Percentiles rank a stretch among this genome's conserved stretches.
Evolutionary conservation across 2,113 vertebrate genomes (phyloP).

Genomic region (Polypterus bichir): DNA sequence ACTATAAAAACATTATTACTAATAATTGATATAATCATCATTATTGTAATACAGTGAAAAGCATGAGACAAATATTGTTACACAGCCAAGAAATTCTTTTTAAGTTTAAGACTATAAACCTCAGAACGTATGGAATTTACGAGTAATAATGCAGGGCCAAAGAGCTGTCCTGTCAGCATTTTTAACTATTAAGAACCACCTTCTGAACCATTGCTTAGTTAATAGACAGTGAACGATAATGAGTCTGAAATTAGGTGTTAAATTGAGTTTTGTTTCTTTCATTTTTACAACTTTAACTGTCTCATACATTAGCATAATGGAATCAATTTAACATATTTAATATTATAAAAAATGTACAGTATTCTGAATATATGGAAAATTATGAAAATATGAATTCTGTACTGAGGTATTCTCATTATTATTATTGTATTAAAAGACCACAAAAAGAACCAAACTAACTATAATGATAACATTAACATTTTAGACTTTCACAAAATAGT

Average conservation of each 20-base stretch:
- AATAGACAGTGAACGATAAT: conserved; percentile 85
- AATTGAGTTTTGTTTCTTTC: conserved; percentile 71
- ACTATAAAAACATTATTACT: too few relatives aligned
- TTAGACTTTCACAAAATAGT: too few relatives aligned
- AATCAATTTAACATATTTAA: conserved; percentile 1
- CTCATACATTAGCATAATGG: conserved; percentile 45
- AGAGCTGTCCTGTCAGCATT: conserved; percentile 73
- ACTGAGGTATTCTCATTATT: too few relatives aligned
- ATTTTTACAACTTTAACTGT: conserved; percentile 55
- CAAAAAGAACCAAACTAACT: too few relatives aligned
- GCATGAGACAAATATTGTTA: background rate
- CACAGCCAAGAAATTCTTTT: conserved; percentile 1
- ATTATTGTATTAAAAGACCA: too few relatives aligned
- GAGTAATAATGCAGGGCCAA: conserved; percentile 45
- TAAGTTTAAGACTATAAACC: conserved; percentile 1
- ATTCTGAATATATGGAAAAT: background rate
- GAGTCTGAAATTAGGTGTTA: conserved; percentile 78
- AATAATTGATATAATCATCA: too few relatives aligned
- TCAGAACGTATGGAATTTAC: conserved; percentile 2
- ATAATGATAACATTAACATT: too few relatives aligned
- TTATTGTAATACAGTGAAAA: too few relatives aligned
- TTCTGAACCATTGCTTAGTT: conserved; percentile 75
- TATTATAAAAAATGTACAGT: too few relatives aligned
- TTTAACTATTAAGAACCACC: conserved; percentile 77
- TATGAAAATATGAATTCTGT: background rate